Evolutionary conservation across 2,113 vertebrate genomes (phyloP).

Genomic region (Peromyscus californicus): DNA sequence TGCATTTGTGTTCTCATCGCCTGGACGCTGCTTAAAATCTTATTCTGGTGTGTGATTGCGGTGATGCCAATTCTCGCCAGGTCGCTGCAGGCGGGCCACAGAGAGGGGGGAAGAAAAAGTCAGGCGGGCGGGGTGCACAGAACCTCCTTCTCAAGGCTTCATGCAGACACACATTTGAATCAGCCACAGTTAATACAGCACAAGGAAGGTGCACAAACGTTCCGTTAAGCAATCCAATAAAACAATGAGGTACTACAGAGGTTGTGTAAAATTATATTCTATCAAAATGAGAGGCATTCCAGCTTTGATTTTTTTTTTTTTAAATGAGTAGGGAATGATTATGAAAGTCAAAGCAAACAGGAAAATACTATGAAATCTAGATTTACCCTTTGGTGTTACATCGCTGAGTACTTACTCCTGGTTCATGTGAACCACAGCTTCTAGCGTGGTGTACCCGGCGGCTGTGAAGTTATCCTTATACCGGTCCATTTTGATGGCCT

Average conservation of each 20-base stretch:
- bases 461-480: constrained; percentile 98
- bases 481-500: constrained; percentile 98
- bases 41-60: constrained; percentile 94
- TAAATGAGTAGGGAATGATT: constrained; percentile 85
- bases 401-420: constrained; percentile 95
- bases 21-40: constrained; percentile 96
- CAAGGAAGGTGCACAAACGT: constrained; percentile 85
- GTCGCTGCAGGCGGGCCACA: constrained; percentile 89
- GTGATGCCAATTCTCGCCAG: constrained; percentile 96
- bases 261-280: constrained; percentile 80
- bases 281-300: constrained; percentile 88
- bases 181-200: constrained; percentile 77
- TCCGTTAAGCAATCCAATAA: constrained; percentile 82
- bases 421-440: constrained; percentile 97
- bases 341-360: constrained; percentile 87
- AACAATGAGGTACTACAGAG: constrained; percentile 72
- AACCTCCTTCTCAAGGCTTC: not conserved
- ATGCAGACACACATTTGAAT: constrained; percentile 76
- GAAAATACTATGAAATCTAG: constrained; percentile 89
- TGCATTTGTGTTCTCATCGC: constrained; percentile 97
- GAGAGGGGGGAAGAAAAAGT: constrained; percentile 23
- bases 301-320: constrained; percentile 66
- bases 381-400: constrained; percentile 90
- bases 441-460: constrained; percentile 95
- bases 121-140: constrained; percentile 44